These are phyloP conservation scores for Callyntrura guangdongensis DNA, from an alignment of 2,888 invertebrate species.

Conservation along the genomic window DNA sequence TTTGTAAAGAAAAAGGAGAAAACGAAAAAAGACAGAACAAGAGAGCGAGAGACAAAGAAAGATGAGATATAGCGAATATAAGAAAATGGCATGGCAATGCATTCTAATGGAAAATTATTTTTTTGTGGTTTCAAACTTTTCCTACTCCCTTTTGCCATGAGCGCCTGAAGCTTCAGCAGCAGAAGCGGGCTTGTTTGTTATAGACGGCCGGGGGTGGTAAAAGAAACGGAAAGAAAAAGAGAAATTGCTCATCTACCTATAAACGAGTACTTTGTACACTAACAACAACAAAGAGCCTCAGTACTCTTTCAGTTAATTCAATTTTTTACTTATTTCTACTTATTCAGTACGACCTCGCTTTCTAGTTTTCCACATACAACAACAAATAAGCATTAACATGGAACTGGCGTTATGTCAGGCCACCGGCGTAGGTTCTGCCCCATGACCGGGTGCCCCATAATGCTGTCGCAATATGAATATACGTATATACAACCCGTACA, in stretches of 20 bases:
- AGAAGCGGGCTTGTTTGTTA: slow-evolving; percentile 15
- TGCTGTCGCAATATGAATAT: no score
- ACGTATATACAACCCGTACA: no score
- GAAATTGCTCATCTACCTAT: neutral
- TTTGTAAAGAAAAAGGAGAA: neutral
- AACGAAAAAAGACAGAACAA: neutral
- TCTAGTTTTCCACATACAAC: no score
- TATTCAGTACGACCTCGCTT: no score
- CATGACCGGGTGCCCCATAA: no score
- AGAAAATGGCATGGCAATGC: slow-evolving; percentile 42
- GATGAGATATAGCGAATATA: neutral
- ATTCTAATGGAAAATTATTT: slow-evolving; percentile 62
- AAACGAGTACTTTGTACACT: no score
- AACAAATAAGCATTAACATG: no score
- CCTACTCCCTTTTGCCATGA: neutral
- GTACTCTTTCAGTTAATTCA: no score
- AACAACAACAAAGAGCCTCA: no score
- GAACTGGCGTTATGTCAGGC: neutral
- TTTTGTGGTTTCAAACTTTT: slow-evolving; percentile 60
- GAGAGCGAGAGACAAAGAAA: neutral
- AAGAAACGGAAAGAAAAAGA: neutral
- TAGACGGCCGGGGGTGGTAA: neutral
- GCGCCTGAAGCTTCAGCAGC: neutral
- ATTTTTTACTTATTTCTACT: no score
- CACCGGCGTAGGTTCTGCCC: no score